These are phyloP conservation scores for Eurystomus gularis DNA, from an alignment of 2,113 vertebrate genomes.

Conservation along the genomic window DNA sequence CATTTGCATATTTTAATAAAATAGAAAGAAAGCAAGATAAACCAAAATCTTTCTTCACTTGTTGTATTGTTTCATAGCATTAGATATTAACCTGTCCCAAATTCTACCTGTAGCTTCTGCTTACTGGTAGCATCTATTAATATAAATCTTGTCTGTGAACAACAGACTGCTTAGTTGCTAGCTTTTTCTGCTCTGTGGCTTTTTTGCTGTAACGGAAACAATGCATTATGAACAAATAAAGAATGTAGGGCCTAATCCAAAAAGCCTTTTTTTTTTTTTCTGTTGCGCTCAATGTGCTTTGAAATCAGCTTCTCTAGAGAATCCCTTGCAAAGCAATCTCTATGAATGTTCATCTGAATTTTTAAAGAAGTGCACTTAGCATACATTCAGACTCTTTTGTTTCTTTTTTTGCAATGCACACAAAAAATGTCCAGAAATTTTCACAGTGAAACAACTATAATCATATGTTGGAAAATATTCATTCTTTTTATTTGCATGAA, in stretches of 20 bases:
- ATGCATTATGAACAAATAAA: neutral
- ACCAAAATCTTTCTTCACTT: neutral
- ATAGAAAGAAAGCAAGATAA: neutral
- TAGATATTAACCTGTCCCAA: neutral
- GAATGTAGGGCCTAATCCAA: neutral
- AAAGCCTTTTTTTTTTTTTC: neutral
- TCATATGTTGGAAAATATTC: conserved; percentile 20
- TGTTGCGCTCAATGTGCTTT: neutral
- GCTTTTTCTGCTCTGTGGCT: neutral
- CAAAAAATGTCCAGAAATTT: neutral
- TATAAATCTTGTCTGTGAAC: neutral
- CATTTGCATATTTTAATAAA: neutral
- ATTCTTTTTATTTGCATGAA: conserved; percentile 18
- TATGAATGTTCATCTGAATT: conserved; percentile 30
- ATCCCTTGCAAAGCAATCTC: neutral
- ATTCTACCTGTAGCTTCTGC: neutral
- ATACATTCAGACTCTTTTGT: neutral
- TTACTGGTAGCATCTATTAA: neutral
- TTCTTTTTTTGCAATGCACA: neutral
- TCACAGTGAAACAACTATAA: neutral
- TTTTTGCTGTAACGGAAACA: neutral
- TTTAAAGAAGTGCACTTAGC: conserved; percentile 32
- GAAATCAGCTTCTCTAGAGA: conserved; percentile 3
- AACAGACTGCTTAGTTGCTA: neutral
- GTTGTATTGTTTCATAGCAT: neutral